These are phyloP conservation scores for Eilema caniola DNA, from an alignment of 2,888 invertebrate species.

Conservation along the genomic window DNA sequence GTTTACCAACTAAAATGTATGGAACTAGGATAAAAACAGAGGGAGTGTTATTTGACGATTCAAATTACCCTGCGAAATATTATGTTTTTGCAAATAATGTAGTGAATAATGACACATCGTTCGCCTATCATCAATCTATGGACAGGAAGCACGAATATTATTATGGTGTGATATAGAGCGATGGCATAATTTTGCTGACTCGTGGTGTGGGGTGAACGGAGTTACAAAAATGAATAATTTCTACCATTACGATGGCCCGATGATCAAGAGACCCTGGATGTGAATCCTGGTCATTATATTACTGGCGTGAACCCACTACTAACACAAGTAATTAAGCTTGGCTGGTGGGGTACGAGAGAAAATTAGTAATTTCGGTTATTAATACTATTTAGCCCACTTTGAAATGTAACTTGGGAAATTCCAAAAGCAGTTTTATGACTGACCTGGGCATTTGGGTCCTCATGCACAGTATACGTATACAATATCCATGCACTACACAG, in stretches of 20 bases:
- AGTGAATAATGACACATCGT: neutral
- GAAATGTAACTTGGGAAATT: no score
- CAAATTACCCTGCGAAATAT: neutral
- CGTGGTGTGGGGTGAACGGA: neutral
- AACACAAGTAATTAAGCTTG: no score
- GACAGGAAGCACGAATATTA: neutral
- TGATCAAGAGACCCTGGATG: no score
- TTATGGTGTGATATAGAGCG: neutral
- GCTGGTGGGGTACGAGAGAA: no score
- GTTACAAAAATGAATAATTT: no score
- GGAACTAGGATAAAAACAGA: neutral
- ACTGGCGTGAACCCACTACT: no score
- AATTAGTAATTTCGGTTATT: no score
- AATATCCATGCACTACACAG: neutral
- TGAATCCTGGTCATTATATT: no score
- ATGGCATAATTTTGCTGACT: neutral
- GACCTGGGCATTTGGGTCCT: neutral
- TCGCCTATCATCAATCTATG: neutral
- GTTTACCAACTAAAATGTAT: neutral
- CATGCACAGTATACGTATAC: no score
- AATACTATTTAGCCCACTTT: no score
- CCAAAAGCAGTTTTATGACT: neutral
- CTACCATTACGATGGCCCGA: no score
- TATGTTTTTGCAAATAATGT: neutral
- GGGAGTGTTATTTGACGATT: neutral